These are phyloP conservation scores for Muricea muricata DNA, from an alignment of 92 coral and sea anemone genomes.

Conservation along the genomic window DNA sequence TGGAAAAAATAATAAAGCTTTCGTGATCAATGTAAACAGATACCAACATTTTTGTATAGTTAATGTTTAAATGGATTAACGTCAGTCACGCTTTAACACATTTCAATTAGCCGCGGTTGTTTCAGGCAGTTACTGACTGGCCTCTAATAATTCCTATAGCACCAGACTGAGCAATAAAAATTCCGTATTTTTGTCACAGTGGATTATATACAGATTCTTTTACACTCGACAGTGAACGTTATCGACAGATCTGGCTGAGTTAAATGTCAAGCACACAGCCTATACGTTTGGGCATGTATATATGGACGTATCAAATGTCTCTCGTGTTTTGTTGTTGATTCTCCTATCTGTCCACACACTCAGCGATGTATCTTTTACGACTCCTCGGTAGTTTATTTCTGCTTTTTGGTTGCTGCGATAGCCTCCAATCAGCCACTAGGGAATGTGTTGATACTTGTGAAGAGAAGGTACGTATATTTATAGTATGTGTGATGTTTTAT, in stretches of 20 bases:
- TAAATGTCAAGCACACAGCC: not conserved
- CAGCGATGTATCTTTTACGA: not conserved
- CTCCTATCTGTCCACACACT: not conserved
- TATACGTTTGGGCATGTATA: not conserved
- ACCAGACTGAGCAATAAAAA: not conserved
- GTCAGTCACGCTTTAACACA: conserved; percentile 14
- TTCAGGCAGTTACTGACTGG: not conserved
- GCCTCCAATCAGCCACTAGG: not conserved
- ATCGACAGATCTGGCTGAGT: not conserved
- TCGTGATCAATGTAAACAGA: not conserved
- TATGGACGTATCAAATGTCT: conserved; percentile 11
- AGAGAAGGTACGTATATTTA: not conserved
- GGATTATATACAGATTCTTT: not conserved
- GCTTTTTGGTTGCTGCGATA: not conserved
- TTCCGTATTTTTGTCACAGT: not conserved
- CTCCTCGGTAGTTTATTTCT: not conserved
- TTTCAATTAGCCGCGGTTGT: not conserved
- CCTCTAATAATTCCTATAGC: not conserved
- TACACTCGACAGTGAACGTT: not conserved
- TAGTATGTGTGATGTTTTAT: not conserved
- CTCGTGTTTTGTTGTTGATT: not conserved
- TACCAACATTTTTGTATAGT: not conserved
- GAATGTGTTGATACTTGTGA: not conserved
- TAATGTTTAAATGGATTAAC: conserved; percentile 16
- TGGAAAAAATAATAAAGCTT: not conserved